Evolutionary conservation across 2,888 invertebrate genomes (phyloP).

Genomic region (Dryobota labecula): DNA sequence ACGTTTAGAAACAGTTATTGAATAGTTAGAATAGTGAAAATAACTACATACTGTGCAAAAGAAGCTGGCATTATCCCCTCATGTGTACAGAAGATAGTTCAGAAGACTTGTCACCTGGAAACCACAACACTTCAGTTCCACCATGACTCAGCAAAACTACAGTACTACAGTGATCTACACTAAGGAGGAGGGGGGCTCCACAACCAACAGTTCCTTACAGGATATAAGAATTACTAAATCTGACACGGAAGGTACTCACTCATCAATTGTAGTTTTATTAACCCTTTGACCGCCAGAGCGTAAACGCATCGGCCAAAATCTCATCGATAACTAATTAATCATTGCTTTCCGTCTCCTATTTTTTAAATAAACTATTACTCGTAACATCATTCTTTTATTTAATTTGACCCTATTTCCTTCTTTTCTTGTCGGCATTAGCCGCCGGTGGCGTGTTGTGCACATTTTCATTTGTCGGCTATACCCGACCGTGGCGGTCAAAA

Average conservation of each 20-base stretch:
- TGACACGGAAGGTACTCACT: neutral
- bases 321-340: too few relatives aligned
- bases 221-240: neutral
- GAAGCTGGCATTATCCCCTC: conserved; percentile 54
- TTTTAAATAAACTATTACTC: too few relatives aligned
- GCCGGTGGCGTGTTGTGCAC: too few relatives aligned
- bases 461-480: too few relatives aligned
- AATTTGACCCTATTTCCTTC: too few relatives aligned
- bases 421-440: too few relatives aligned
- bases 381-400: too few relatives aligned
- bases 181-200: too few relatives aligned
- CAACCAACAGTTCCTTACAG: neutral
- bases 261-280: neutral
- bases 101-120: conserved; percentile 64
- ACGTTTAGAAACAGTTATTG: conserved; percentile 19
- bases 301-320: too few relatives aligned
- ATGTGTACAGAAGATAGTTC: conserved; percentile 42
- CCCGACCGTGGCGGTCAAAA: too few relatives aligned
- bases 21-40: conserved; percentile 22
- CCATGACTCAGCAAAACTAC: neutral
- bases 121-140: conserved; percentile 52
- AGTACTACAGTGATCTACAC: neutral
- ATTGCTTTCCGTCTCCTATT: too few relatives aligned
- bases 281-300: too few relatives aligned
- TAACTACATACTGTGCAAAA: conserved; percentile 66